Percentiles rank a stretch among this genome's conserved stretches.
phyloP scores from a whole-genome alignment of 1,140 invertebrate genomes.

The Trichonephila clavipes region DNA sequence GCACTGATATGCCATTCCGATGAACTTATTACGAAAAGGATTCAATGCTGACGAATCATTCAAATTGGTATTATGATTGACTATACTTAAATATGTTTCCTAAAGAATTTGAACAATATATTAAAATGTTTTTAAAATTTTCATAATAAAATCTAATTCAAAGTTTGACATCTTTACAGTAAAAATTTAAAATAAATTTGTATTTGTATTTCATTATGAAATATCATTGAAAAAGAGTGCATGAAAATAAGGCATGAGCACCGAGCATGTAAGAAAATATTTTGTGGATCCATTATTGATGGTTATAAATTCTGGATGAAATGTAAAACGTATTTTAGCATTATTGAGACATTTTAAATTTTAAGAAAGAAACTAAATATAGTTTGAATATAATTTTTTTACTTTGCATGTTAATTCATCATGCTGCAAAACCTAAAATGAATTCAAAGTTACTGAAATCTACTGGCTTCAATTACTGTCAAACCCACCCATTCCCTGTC shows the following conservation, averaged over 20 bases:
- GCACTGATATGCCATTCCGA: background rate
- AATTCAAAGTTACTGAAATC: background rate
- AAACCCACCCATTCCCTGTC: slow-evolving; percentile 73
- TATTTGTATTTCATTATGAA: slow-evolving; percentile 8
- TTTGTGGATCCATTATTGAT: slow-evolving; percentile 2
- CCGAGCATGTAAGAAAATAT: slow-evolving; percentile 21
- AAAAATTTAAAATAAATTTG: slow-evolving; percentile 33
- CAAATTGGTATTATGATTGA: background rate
- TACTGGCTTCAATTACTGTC: slow-evolving; percentile 41
- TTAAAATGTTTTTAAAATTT: background rate
- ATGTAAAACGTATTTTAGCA: slow-evolving; percentile 18
- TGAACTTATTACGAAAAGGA: background rate
- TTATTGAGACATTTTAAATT: slow-evolving; percentile 3
- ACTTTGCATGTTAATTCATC: background rate
- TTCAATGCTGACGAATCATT: background rate
- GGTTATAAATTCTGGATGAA: background rate
- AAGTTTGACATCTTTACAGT: background rate
- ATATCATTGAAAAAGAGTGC: slow-evolving; percentile 14
- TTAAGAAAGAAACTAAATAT: background rate
- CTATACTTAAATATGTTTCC: background rate
- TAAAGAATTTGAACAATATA: background rate
- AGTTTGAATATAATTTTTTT: background rate
- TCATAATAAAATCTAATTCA: background rate
- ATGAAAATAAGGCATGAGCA: slow-evolving; percentile 27
- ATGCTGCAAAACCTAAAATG: background rate